Percentiles rank a stretch among this genome's conserved stretches.
Evolutionary conservation across 2,888 invertebrate species (phyloP).

Genomic region (Oligia latruncula): DNA sequence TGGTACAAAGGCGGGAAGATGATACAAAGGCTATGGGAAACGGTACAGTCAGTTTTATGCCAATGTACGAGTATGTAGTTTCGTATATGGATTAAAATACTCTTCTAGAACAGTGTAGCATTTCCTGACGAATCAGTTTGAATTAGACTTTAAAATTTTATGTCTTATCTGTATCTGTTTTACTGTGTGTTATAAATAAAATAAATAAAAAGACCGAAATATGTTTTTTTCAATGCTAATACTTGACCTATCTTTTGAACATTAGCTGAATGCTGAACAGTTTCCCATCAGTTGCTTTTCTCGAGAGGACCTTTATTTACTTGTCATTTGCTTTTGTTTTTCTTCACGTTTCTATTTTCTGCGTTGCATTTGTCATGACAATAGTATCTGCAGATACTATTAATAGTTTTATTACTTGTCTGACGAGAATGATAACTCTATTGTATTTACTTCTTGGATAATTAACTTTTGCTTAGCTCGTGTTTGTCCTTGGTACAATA

Average conservation of each 20-base stretch:
- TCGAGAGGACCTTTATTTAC: neutral
- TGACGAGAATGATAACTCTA: neutral
- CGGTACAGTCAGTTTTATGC: too few relatives aligned
- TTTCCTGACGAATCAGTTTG: neutral
- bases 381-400: slow-evolving; percentile 4
- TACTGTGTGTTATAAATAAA: too few relatives aligned
- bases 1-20: too few relatives aligned
- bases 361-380: neutral
- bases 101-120: neutral
- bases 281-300: neutral
- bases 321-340: neutral
- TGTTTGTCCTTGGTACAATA: neutral
- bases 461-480: slow-evolving; percentile 1
- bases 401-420: slow-evolving; percentile 18
- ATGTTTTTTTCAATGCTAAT: neutral
- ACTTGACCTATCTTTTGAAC: neutral
- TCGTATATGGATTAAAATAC: neutral
- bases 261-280: neutral
- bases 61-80: neutral
- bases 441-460: slow-evolving; percentile 5
- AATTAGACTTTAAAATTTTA: neutral
- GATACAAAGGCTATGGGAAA: too few relatives aligned
- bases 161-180: too few relatives aligned
- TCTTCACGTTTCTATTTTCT: slow-evolving; percentile 2
- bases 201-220: too few relatives aligned